These are phyloP conservation scores for Drosophila paramelanica DNA, from an alignment of 2,888 invertebrate species.

Conservation along the genomic window DNA sequence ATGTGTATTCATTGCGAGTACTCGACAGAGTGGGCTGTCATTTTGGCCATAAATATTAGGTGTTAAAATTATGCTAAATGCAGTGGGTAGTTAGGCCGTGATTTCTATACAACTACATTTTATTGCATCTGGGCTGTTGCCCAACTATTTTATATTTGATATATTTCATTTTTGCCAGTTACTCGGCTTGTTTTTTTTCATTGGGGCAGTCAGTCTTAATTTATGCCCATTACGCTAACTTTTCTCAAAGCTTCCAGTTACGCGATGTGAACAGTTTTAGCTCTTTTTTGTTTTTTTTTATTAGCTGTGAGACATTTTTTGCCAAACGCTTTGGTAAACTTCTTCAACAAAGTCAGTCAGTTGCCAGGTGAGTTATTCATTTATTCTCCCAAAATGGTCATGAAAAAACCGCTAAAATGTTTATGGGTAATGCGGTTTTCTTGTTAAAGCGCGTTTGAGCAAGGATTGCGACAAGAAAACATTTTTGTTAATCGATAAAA, in stretches of 20 bases:
- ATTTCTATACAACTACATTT: constrained; percentile 50
- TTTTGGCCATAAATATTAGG: constrained; percentile 66
- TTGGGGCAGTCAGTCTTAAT: constrained; percentile 47
- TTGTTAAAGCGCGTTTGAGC: constrained; percentile 46
- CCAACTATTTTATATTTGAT: constrained; percentile 14
- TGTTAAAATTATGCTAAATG: constrained; percentile 68
- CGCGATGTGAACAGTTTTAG: constrained; percentile 20
- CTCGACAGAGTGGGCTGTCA: constrained; percentile 51
- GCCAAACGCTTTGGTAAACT: constrained; percentile 44
- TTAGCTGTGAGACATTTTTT: constrained; percentile 43
- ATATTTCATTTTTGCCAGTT: constrained; percentile 15
- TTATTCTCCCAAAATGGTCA: constrained; percentile 66
- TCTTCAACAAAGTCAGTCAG: constrained; percentile 55
- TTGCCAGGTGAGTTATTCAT: constrained; percentile 58
- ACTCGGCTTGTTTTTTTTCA: constrained; percentile 32
- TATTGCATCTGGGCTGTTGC: constrained; percentile 45
- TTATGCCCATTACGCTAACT: constrained; percentile 45
- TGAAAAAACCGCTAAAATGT: constrained; percentile 41
- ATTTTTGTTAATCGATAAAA: constrained; percentile 13
- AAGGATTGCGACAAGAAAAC: constrained; percentile 42
- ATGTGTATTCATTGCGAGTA: constrained; percentile 29
- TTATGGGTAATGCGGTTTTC: constrained; percentile 71
- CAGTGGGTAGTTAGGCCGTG: constrained; percentile 57
- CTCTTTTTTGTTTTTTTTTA: constrained; percentile 8
- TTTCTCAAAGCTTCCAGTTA: constrained; percentile 50